Evolutionary conservation across 2,888 invertebrate genomes (phyloP), one percentile per base, ranked within the genome.

Genomic region (Coelopa pilipes): DNA sequence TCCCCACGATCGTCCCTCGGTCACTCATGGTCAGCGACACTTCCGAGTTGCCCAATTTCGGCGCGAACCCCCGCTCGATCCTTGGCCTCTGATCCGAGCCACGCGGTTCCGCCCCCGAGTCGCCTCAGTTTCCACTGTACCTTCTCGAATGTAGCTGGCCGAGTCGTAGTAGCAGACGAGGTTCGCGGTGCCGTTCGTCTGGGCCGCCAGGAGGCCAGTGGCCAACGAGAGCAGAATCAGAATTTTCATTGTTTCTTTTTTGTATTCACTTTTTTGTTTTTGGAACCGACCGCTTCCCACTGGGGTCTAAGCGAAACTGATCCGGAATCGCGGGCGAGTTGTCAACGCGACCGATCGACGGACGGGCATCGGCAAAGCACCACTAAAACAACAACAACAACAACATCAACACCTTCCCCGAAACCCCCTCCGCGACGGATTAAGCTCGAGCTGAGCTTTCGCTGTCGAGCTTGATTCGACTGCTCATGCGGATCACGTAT

Each of bases 141-240:
- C 87, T 83, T 85, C 85, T 34, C 86, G 83, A 34, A 82, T 82
- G 68, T 79, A 84, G 75, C 86, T 85, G 1, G 80, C 76, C 67
- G 86, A 85, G 79, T 87, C 85, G 75, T 86, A 87, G 49, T 82
- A 84, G 75, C 87, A 87, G n/a, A 87, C 78, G 66, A 87, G 75
- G 75, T 84, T 85, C 21, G 82, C 80, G 21, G 81, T 77, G 57
- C 80, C 79, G 75, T 79, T 79, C 45, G 76, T 77, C 65, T 74
- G 67, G 10, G 77, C 77, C 70, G 76, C 80, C 72, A 79, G 76
- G 45, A 69, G 12, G 11, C 24, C 45, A 46, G 65, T 65, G 13
- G 65, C 34, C 17, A 71, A 46, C 50, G 71, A 19, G 3, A 63
- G 34, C 9, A 71, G 15, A 46, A 63, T 53, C n/a, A 63, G 21